Conservation (phyloP, 2,888 invertebrate genomes). For the Branchipolynoe longqiensis region DNA sequence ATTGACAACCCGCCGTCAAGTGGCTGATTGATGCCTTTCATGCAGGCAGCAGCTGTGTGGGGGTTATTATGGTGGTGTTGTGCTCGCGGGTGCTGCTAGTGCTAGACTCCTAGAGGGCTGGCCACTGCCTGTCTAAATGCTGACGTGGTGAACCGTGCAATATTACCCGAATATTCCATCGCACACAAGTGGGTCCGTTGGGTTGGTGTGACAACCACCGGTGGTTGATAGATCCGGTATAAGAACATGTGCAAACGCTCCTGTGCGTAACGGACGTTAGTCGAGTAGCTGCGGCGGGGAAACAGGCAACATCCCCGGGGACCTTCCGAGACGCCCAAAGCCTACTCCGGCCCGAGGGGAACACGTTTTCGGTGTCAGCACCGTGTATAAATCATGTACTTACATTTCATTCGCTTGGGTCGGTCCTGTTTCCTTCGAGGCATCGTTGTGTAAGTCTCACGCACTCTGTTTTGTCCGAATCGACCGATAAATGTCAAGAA, state of each 20-base stretch:
- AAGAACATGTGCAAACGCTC: too few species aligned
- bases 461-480: background rate
- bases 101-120: too few species aligned
- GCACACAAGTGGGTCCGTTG: background rate
- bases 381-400: constrained; percentile 66
- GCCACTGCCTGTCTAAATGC: too few species aligned
- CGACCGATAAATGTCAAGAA: constrained; percentile 39
- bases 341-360: background rate
- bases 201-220: background rate
- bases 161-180: constrained; percentile 52
- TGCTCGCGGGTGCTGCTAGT: too few species aligned
- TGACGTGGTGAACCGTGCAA: too few species aligned
- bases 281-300: background rate
- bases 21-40: constrained; percentile 78
- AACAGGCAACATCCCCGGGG: constrained; percentile 22
- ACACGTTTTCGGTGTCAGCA: background rate
- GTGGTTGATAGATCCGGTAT: background rate
- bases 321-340: background rate
- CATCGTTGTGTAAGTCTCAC: constrained; percentile 68
- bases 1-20: constrained; percentile 79
- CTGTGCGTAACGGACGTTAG: too few species aligned
- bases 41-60: constrained; percentile 47
- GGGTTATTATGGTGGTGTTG: background rate
- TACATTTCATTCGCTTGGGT: constrained; percentile 83
- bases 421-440: constrained; percentile 83